Base-by-base conservation (phyloP, 1,140 invertebrate genomes). In the Ooceraea biroi region DNA sequence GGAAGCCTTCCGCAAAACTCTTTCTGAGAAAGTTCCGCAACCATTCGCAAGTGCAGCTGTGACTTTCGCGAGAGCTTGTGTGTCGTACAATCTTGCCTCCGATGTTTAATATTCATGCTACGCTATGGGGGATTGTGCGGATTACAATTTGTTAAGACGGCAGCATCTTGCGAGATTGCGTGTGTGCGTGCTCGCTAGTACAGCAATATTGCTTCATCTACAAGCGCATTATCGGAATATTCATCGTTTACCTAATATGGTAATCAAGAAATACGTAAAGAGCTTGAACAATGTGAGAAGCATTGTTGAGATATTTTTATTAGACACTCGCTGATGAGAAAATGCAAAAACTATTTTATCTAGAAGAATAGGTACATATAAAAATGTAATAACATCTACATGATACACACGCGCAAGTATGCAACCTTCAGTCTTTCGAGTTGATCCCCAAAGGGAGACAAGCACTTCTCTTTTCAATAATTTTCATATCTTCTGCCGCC, bases 61-160 rank as follows among this genome's bases (percentile, higher is more conserved):
- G 50, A 80, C 36, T 80, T 46, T 12, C 65, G 50, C 50, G 8
- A 19, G 25, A 58, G 66, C 36, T 30, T 50, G 50, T 22, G 50
- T 22, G n/a, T 27, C 48, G 36, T 14, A 12, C 48, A 41, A 69
- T 80, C 17, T 80, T 41, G 46, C 46, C 11, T 46, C 30, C 30
- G 41, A 19, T 12, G 48, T 55, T 80, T 69, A 80, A 80, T 80
- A 80, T 80, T 80, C 76, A 71, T 65, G 12, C 3, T 1, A 14
- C 25, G 14, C 10, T 36, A 19, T 52, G 14, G 14, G 36, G 7
- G 36, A 80, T 46, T 46, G 12, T 50, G 50, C 17, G 36, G 69
- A 78, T 78, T 71, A 30, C 76, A 57, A 69, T 69, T 78, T 55
- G 36, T 57, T 80, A 69, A 71, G 52, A 71, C 7, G n/a, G 1